A percentile compares a stretch with the other conserved stretches of the same genome.
Evolutionary conservation across 35 echinoderm and acorn worm genomes (phyloP).

Genomic region (Apostichopus californicus): DNA sequence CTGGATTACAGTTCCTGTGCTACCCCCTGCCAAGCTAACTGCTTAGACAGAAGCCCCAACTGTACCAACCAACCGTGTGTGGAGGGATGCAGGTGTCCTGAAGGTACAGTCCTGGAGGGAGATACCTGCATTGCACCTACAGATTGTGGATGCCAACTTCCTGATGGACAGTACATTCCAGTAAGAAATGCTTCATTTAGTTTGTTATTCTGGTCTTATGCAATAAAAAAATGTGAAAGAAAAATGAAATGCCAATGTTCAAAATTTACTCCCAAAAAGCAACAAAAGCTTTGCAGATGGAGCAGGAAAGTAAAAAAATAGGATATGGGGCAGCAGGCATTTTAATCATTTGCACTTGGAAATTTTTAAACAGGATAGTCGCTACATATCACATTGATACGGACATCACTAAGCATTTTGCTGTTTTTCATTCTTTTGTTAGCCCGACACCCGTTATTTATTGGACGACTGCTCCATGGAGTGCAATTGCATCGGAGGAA

Average conservation of each 20-base stretch:
- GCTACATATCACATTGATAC: too few relatives aligned
- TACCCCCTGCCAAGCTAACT: conserved; percentile 42
- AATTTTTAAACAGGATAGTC: too few relatives aligned
- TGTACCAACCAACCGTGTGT: conserved; percentile 39
- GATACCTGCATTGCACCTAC: conserved; percentile 49
- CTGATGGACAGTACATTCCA: conserved; percentile 44
- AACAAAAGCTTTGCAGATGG: too few relatives aligned
- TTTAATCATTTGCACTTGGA: too few relatives aligned
- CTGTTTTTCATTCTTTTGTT: not conserved
- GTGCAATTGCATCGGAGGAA: conserved; percentile 34
- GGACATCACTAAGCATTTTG: too few relatives aligned
- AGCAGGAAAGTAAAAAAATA: too few relatives aligned
- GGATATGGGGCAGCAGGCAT: too few relatives aligned
- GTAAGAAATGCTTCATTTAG: not conserved
- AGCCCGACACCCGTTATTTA: conserved; percentile 1
- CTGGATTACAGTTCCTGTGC: conserved; percentile 31
- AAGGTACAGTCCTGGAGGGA: conserved; percentile 48
- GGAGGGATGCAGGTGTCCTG: conserved; percentile 66
- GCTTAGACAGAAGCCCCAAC: conserved; percentile 1
- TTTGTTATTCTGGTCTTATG: too few relatives aligned
- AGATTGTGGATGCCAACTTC: conserved; percentile 65
- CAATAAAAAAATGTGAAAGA: too few relatives aligned
- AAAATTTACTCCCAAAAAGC: too few relatives aligned
- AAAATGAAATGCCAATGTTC: too few relatives aligned
- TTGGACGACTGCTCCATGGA: conserved; percentile 31